phyloP scores from a whole-genome alignment of 2,797 vertebrate species.

The Calcarius lapponicus region DNA sequence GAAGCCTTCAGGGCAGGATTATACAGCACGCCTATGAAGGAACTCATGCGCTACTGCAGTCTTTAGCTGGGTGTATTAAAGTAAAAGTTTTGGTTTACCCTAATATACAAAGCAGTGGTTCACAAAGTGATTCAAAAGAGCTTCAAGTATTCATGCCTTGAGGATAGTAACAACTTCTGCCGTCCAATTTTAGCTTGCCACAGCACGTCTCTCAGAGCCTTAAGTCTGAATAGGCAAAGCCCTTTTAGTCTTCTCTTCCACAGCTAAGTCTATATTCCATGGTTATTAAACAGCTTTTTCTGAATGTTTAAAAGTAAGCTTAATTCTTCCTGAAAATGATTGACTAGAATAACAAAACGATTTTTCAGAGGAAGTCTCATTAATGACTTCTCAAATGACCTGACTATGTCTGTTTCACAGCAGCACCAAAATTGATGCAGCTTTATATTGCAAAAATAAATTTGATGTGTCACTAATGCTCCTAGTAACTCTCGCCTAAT shows the following conservation, averaged over 20 bases:
- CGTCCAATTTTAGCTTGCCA: slow-evolving; percentile 1
- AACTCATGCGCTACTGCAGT: not conserved
- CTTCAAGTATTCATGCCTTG: not conserved
- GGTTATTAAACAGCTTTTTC: not conserved
- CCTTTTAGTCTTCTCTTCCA: not conserved
- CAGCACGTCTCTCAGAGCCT: not conserved
- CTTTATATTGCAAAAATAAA: not conserved
- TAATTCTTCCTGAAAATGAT: not conserved
- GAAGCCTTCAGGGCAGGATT: not conserved
- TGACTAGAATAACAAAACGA: not conserved
- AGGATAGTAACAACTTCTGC: slow-evolving; percentile 4
- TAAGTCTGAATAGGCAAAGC: not conserved
- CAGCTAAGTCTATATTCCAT: not conserved
- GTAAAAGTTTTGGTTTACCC: slow-evolving; percentile 13
- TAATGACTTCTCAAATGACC: not conserved
- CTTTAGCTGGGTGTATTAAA: not conserved
- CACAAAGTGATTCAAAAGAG: not conserved
- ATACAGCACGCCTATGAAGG: not conserved
- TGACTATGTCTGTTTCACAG: not conserved
- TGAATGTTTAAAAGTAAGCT: not conserved
- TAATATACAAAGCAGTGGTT: not conserved
- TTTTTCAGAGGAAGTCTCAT: not conserved
- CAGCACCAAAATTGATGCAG: not conserved
- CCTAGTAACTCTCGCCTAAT: not conserved
- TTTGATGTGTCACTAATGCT: not conserved